These are phyloP conservation scores for Aythya baeri DNA, from an alignment of 2,113 vertebrate genomes.

Conservation along the genomic window DNA sequence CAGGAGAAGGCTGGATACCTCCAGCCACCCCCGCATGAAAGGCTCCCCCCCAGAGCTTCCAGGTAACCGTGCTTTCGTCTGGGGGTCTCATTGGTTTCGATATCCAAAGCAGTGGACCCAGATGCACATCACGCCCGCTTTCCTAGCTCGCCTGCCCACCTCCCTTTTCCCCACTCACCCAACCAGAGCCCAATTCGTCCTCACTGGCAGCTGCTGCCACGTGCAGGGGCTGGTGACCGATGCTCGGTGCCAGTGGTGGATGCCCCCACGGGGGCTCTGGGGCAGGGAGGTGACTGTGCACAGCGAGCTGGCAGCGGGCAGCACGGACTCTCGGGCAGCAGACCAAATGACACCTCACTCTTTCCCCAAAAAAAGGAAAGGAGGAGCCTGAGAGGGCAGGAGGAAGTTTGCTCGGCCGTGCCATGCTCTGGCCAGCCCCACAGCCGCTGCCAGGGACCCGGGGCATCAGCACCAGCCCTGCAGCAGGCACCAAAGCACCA, in stretches of 20 bases:
- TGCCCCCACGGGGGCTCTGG: not conserved
- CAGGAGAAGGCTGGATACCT: not conserved
- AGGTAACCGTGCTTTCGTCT: not conserved
- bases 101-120: not conserved
- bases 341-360: not conserved
- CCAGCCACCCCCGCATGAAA: not conserved
- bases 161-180: not conserved
- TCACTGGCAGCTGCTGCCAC: not conserved
- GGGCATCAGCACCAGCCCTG: too few species aligned
- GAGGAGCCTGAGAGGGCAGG: not conserved
- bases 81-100: not conserved
- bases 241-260: not conserved
- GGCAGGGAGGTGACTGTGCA: not conserved
- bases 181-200: not conserved
- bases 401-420: not conserved
- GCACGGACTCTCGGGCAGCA: fast-evolving
- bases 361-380: not conserved
- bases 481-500: not conserved
- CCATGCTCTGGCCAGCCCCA: not conserved
- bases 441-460: not conserved
- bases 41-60: not conserved
- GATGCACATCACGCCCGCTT: fast-evolving
- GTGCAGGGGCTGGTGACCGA: fast-evolving
- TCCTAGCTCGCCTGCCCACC: not conserved
- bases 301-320: fast-evolving